phyloP scores from a whole-genome alignment of 2,113 vertebrate genomes.

The Phaethornis superciliosus region DNA sequence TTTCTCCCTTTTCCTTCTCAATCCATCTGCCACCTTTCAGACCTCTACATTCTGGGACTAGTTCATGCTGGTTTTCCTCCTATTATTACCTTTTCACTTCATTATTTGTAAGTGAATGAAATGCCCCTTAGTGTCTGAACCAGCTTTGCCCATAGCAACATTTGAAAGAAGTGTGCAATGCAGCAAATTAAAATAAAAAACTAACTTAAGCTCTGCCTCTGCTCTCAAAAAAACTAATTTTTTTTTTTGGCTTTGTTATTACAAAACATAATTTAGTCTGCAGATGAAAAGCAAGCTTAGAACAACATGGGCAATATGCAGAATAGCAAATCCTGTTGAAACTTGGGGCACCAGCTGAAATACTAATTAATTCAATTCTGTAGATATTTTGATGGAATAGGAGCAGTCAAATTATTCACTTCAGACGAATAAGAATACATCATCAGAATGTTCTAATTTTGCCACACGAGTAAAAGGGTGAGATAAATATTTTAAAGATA shows the following conservation, averaged over 20 bases:
- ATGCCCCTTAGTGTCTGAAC: background rate
- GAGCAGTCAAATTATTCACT: slow-evolving; percentile 4
- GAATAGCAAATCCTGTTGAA: slow-evolving; percentile 4
- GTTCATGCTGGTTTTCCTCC: fast-evolving
- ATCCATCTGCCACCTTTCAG: background rate
- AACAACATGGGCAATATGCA: background rate
- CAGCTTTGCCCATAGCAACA: background rate
- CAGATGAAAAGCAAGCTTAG: background rate
- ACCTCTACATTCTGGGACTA: background rate
- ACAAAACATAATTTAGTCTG: background rate
- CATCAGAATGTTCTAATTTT: slow-evolving; percentile 17
- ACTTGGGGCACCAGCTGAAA: background rate
- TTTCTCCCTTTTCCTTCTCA: background rate
- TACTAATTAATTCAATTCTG: slow-evolving; percentile 21
- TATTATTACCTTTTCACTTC: background rate
- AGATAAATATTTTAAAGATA: slow-evolving; percentile 48
- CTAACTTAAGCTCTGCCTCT: background rate
- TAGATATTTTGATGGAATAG: slow-evolving; percentile 42
- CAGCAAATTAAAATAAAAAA: background rate
- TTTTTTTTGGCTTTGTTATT: background rate
- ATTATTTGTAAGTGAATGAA: background rate
- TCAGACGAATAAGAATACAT: slow-evolving; percentile 19
- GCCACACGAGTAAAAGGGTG: background rate
- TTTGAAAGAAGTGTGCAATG: background rate
- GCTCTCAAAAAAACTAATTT: background rate